Evolutionary conservation across 2,888 invertebrate species (phyloP).

Genomic region (Carterocephalus palaemon): DNA sequence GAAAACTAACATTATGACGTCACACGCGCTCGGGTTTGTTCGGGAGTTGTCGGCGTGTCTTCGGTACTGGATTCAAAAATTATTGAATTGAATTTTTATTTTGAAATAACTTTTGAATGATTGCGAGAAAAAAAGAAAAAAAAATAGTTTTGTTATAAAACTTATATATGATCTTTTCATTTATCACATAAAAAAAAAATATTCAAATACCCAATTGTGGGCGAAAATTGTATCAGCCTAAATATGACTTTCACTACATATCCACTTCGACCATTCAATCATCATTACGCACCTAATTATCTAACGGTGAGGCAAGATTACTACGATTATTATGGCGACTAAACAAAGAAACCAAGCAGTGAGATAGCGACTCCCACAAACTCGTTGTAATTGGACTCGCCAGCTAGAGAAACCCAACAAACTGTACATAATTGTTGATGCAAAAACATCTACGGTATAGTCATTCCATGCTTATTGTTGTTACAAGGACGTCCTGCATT

Average conservation of each 20-base stretch:
- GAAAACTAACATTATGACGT: too few relatives aligned
- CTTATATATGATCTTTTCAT: too few relatives aligned
- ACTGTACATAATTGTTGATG: constrained; percentile 75
- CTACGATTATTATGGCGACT: constrained; percentile 57
- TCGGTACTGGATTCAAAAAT: too few relatives aligned
- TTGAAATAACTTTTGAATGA: too few relatives aligned
- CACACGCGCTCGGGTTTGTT: too few relatives aligned
- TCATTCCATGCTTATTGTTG: constrained; percentile 1
- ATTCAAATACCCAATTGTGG: not conserved
- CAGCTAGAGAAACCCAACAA: constrained; percentile 70
- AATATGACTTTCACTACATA: constrained; percentile 44
- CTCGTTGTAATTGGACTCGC: constrained; percentile 64
- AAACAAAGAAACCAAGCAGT: constrained; percentile 61
- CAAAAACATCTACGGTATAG: constrained; percentile 61
- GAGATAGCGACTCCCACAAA: constrained; percentile 61
- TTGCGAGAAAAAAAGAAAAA: too few relatives aligned
- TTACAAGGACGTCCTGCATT: not conserved
- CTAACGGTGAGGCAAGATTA: constrained; percentile 43
- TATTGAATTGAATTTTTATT: too few relatives aligned
- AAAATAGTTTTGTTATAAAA: too few relatives aligned
- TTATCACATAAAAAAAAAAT: constrained; percentile 1
- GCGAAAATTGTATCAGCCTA: constrained; percentile 29
- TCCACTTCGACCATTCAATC: constrained; percentile 46
- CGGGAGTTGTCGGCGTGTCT: too few relatives aligned
- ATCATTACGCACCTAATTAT: constrained; percentile 55